These are phyloP conservation scores for Cryptus armator DNA, from an alignment of 2,888 invertebrate species.

Conservation along the genomic window DNA sequence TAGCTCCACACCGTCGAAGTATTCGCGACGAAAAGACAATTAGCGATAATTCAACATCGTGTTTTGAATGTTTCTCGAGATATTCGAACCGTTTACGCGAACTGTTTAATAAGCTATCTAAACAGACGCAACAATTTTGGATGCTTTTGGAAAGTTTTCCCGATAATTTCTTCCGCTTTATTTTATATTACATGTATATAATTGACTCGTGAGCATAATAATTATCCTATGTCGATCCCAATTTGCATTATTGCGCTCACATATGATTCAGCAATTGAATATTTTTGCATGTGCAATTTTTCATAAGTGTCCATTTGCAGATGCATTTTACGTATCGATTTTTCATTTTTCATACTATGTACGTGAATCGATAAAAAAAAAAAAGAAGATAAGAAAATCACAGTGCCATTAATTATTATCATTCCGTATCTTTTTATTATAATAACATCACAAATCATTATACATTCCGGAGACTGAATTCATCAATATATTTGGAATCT, in stretches of 20 bases:
- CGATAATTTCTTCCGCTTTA: background rate
- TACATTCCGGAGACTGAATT: constrained; percentile 58
- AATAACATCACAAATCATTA: background rate
- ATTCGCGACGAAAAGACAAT: constrained; percentile 69
- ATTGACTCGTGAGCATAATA: constrained; percentile 50
- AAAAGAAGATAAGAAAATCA: background rate
- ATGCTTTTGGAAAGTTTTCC: constrained; percentile 4
- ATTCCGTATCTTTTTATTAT: constrained; percentile 44
- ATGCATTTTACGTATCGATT: constrained; percentile 18
- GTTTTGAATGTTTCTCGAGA: background rate
- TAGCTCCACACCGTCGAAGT: constrained; percentile 82
- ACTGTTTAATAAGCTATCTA: background rate
- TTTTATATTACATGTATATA: constrained; percentile 29
- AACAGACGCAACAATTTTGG: background rate
- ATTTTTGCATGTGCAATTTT: constrained; percentile 61
- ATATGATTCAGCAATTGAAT: constrained; percentile 5
- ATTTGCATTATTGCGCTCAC: background rate
- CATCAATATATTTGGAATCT: constrained; percentile 36
- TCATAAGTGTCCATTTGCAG: constrained; percentile 22
- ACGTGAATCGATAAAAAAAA: background rate
- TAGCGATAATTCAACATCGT: background rate
- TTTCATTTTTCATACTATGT: background rate
- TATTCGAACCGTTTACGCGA: background rate
- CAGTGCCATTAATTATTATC: background rate
- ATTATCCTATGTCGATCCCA: background rate